phyloP scores from a whole-genome alignment of 2,888 invertebrate genomes.

The Aphidius colemani region DNA sequence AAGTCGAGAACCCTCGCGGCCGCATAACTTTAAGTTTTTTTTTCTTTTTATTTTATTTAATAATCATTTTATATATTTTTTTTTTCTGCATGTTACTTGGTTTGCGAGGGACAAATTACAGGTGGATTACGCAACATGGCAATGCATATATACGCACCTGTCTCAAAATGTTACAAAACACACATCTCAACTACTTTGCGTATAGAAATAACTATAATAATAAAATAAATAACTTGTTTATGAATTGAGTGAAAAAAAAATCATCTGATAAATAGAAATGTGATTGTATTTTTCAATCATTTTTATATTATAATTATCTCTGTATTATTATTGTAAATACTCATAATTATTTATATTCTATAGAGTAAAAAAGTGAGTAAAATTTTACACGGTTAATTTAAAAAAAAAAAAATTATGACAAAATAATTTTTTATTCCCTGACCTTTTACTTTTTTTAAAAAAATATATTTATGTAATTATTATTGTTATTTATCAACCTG shows the following conservation, averaged over 20 bases:
- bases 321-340: slow-evolving; percentile 13
- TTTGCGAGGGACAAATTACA: slow-evolving; percentile 42
- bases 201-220: no score
- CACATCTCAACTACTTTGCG: neutral
- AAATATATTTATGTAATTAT: neutral
- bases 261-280: slow-evolving; percentile 19
- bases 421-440: neutral
- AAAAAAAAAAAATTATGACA: neutral
- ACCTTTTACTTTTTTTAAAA: neutral
- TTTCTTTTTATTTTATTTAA: slow-evolving; percentile 8
- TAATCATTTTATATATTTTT: neutral
- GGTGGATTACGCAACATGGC: slow-evolving; percentile 39
- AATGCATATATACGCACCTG: slow-evolving; percentile 43
- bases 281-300: slow-evolving; percentile 20
- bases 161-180: slow-evolving; percentile 46
- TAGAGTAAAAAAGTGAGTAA: neutral
- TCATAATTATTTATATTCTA: no score
- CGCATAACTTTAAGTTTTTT: slow-evolving; percentile 8
- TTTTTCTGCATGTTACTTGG: slow-evolving; percentile 12
- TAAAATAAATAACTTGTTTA: no score
- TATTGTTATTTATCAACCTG: no score
- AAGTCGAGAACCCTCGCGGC: neutral
- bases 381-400: neutral
- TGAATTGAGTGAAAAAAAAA: neutral
- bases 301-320: slow-evolving; percentile 19